Percentiles rank a stretch among this genome's conserved stretches.
Evolutionary conservation across 2,113 vertebrate genomes (phyloP).

Genomic region (Ceyx melanurus): DNA sequence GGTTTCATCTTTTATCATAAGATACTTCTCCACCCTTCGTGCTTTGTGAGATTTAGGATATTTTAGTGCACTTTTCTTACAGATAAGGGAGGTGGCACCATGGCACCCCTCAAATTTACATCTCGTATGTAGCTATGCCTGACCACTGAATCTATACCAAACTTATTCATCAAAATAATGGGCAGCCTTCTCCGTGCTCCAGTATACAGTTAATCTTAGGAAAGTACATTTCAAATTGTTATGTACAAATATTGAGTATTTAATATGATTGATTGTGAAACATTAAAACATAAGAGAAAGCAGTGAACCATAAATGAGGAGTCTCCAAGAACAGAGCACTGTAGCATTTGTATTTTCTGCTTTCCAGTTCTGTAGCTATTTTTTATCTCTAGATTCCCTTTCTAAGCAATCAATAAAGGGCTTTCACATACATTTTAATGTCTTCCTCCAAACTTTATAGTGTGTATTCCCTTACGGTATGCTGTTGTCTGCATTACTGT

Average conservation of each 20-base stretch:
- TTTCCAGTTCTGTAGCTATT: neutral
- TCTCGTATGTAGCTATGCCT: neutral
- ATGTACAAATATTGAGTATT: neutral
- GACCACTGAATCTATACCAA: neutral
- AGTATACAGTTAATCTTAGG: neutral
- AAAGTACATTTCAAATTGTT: neutral
- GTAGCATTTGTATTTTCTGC: neutral
- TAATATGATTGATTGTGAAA: neutral
- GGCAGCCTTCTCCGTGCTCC: neutral
- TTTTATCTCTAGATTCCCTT: neutral
- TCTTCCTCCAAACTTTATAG: conserved; percentile 36
- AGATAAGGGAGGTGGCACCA: neutral
- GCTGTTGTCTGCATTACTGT: conserved; percentile 10
- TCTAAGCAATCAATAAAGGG: neutral
- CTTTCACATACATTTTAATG: neutral
- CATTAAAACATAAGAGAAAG: neutral
- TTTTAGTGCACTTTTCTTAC: neutral
- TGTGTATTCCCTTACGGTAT: neutral
- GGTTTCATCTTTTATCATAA: neutral
- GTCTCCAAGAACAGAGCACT: neutral
- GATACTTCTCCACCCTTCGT: neutral
- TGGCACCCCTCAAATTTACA: neutral
- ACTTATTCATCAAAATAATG: neutral
- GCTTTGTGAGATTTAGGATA: neutral
- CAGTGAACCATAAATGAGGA: neutral